phyloP scores from a whole-genome alignment of 2,888 invertebrate genomes.

The Agrotis clavis region DNA sequence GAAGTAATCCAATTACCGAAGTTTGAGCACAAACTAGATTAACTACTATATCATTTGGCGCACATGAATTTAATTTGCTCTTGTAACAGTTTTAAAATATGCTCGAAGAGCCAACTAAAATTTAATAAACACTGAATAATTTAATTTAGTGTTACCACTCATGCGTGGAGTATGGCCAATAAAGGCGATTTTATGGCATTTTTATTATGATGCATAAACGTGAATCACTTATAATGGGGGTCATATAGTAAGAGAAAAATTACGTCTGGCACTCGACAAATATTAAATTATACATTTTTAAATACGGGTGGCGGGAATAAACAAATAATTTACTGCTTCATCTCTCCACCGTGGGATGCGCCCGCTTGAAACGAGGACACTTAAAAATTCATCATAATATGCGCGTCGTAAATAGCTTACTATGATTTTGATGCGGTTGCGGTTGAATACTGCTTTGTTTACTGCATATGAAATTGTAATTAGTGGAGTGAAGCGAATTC shows the following conservation, averaged over 20 bases:
- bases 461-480: conserved; percentile 30
- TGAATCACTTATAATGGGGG: conserved; percentile 86
- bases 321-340: conserved; percentile 72
- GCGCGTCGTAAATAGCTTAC: conserved; percentile 62
- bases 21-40: conserved; percentile 68
- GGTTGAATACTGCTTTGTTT: conserved; percentile 43
- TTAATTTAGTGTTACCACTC: conserved; percentile 87
- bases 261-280: conserved; percentile 76
- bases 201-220: conserved; percentile 90
- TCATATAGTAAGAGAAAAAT: conserved; percentile 77
- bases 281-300: conserved; percentile 77
- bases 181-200: conserved; percentile 88
- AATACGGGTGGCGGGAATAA: conserved; percentile 67
- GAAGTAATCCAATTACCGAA: conserved; percentile 38
- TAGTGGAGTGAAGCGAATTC: not conserved
- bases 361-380: conserved; percentile 60
- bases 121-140: conserved; percentile 90
- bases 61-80: conserved; percentile 78
- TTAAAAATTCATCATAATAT: conserved; percentile 67
- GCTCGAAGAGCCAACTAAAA: conserved; percentile 85
- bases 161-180: conserved; percentile 89
- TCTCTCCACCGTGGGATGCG: conserved; percentile 54
- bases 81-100: conserved; percentile 84
- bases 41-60: conserved; percentile 80
- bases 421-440: conserved; percentile 50